Evolutionary conservation across 2,113 vertebrate species (phyloP), one percentile per base, ranked within the genome.

Genomic region (Zingel zingel): DNA sequence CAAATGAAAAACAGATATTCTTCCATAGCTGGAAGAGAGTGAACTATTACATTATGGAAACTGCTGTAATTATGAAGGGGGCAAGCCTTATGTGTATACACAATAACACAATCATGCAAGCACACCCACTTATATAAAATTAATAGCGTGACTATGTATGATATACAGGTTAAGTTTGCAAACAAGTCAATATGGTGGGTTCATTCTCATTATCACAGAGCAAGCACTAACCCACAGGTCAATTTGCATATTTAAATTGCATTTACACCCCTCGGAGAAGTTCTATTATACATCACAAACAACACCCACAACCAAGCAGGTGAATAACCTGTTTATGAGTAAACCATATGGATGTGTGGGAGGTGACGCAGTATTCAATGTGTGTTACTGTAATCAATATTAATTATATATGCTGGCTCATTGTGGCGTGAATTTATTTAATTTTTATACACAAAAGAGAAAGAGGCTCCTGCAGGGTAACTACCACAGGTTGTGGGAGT

Each of bases 1-100:
- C 70, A 86, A 92, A 91, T 90, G 85, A 88, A 85, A 91, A 93
- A 58, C 90, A 91, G 91, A 92, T 85, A 70, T 88, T 88, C 91
- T 84, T 88, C 85, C 89, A 83, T n/a, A 43, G 83, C 79, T 45
- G 69, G 83, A 78, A 78, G 65, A 68, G 50, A 54, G 30, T 21
- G 85, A 82, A 78, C 66, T 48, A 53, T 86, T 88, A 82, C 85
- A 86, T 66, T 72, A 89, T 89, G 90, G 89, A 93, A 93, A 92
- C 53, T 85, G 77, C 68, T 57, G 78, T 72, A 69, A 91, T 85
- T 79, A 76, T 36, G 57, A 58, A 53, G 45, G 51, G 72, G 58
- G 79, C 6, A 10, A 25, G 59, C 65, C 56, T 33, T 71, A 69
- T 8, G 39, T 62, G 33, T 66, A 21, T 63, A 66, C 62, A 78